Evolutionary conservation across 2,113 vertebrate species (phyloP).

Genomic region (Candoia aspera): DNA sequence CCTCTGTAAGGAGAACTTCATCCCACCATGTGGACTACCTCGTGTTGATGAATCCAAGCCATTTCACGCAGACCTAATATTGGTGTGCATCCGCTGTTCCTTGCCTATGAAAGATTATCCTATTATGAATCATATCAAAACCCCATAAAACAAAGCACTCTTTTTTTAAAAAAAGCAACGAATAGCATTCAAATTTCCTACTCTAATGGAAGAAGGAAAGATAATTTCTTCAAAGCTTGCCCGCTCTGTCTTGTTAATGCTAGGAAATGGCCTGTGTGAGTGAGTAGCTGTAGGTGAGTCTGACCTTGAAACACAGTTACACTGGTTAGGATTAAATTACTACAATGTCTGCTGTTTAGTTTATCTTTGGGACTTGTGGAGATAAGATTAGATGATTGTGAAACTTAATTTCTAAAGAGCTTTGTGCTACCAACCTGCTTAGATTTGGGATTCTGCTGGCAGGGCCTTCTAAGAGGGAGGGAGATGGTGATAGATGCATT

Average conservation of each 20-base stretch:
- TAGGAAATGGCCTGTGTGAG: neutral
- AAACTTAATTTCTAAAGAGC: slow-evolving; percentile 53
- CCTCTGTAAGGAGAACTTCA: too few relatives aligned
- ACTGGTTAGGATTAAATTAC: slow-evolving; percentile 4
- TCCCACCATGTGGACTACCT: too few relatives aligned
- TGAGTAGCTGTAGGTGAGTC: neutral
- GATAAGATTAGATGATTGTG: slow-evolving; percentile 57
- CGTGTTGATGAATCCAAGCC: too few relatives aligned
- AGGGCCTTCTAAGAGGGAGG: slow-evolving; percentile 37
- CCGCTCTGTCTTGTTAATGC: slow-evolving; percentile 14
- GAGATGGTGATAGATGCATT: slow-evolving; percentile 48
- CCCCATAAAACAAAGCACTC: neutral
- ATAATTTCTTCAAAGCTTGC: neutral
- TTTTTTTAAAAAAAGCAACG: slow-evolving; percentile 18
- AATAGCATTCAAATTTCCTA: neutral
- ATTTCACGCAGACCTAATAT: neutral
- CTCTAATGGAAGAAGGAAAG: neutral
- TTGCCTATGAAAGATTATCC: neutral
- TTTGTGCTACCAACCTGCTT: neutral
- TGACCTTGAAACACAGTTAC: slow-evolving; percentile 44
- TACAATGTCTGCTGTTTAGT: neutral
- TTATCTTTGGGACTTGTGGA: slow-evolving; percentile 28
- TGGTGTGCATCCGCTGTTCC: neutral
- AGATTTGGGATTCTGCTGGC: slow-evolving; percentile 36
- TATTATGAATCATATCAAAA: neutral